Base-by-base conservation (phyloP, 2,888 invertebrate genomes). In the Plebejus melissa region DNA sequence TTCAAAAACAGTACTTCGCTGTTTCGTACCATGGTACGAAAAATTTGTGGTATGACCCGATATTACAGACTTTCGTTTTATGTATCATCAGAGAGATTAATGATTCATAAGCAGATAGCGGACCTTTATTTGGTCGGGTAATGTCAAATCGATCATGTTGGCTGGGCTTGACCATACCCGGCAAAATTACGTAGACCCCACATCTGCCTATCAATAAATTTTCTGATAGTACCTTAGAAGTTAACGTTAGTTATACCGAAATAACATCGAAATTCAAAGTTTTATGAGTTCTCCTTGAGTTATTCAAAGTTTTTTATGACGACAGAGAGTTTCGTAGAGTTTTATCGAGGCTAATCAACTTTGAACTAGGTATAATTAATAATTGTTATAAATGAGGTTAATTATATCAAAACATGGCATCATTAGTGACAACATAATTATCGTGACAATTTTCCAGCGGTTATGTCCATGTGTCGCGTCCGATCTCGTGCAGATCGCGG, bases 401-500 rank as follows among this genome's bases (percentile, higher is more conserved):
- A 65, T 65, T 65, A 65, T 65, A 65, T 65, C 28, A 65, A 65
- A 65, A 65, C 65, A 65, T 65, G 65, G 32, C 65, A 36, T 32
- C 46, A 71, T 46, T 46, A 41, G 46, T 46, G 32, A 54, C 46
- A 50, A 72, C 72, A 72, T 72, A 72, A 72, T 72, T 54, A 72
- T 50, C 50, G 28, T 72, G 72, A 72, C 72, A 72, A 72, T 72
- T 72, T 72, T 72, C 74, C 74, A 74, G 74, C n/a, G 60, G 74
- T 60, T 60, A n/a, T 57, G 57, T 72, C 38, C 74, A 74, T 60
- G 50, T 57, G 74, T 74, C 74, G 28, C 74, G 38, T 13, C 60
- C 74, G 36, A 57, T 74, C 38, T 38, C 60, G 16, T 32, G 74
- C 58, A 38, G 50, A 28, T 32, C 57, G 50, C 36, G 74, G 58